Percentiles rank a stretch among this genome's conserved stretches.
These are phyloP conservation scores for Entomobrya multifasciata DNA, from an alignment of 2,888 invertebrate genomes.

Conservation along the genomic window DNA sequence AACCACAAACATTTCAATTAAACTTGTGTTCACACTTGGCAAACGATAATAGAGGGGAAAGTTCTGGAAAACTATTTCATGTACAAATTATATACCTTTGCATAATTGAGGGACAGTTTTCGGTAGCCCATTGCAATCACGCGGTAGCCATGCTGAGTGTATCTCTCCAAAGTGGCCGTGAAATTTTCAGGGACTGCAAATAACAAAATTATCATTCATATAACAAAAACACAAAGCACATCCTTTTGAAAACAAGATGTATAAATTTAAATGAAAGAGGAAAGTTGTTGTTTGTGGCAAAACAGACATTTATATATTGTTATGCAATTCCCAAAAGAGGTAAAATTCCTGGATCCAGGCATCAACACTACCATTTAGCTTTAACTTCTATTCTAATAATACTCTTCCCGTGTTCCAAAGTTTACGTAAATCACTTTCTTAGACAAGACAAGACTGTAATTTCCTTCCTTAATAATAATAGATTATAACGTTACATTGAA, in stretches of 20 bases:
- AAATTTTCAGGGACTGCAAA: constrained; percentile 89
- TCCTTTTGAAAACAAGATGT: background rate
- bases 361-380: too few species aligned
- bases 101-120: constrained; percentile 86
- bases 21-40: background rate
- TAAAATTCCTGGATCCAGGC: too few species aligned
- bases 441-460: background rate
- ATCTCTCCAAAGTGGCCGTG: constrained; percentile 88
- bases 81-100: constrained; percentile 82
- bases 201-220: constrained; percentile 18
- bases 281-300: background rate
- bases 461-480: background rate
- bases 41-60: background rate
- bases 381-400: too few species aligned
- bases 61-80: constrained; percentile 24
- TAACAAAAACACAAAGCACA: background rate
- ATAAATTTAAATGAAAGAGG: background rate
- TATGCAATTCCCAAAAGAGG: too few species aligned
- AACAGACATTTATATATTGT: background rate
- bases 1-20: background rate
- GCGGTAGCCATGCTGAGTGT: constrained; percentile 95
- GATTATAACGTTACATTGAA: background rate
- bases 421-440: background rate
- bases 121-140: constrained; percentile 94
- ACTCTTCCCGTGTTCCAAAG: background rate